Base-by-base conservation (phyloP, 2,888 invertebrate species). In the Campoplex nolae region DNA sequence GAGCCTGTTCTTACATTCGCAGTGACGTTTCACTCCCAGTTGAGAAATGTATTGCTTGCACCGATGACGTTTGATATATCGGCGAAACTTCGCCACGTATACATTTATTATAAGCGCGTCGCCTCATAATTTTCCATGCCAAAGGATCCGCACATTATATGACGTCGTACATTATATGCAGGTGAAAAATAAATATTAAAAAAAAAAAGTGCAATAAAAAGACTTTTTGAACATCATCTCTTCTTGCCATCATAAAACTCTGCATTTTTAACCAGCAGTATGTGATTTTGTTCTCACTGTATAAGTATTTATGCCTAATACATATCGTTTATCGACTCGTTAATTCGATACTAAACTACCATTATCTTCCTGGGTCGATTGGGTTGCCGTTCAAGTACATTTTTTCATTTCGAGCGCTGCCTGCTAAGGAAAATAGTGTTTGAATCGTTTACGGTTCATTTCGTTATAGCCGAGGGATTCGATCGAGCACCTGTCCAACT, bases 21-120 rank as follows among this genome's bases (percentile, higher is more conserved):
- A 45, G 32, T 28, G 80, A 76, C 74, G 48, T 73, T 81, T 74
- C 35, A 65, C 65, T 65, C 65, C 38, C 42, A 70, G 42, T 62
- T 78, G 79, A 70, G 56, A 65, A 45, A 68, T 45, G 45, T 83
- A 83, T 80, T 67, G 79, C 68, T 42, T 74, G 16, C 45, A 62
- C 38, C 45, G 32, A 54, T 75, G 75, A 85, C 58, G 83, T 78
- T 85, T 83, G 85, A 85, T 83, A 65, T 62, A 79, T 85, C 82
- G 85, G 58, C 18, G 56, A 70, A 54, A 74, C 58, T 51, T 70
- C 23, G 16, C 54, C 45, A 28, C 51, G 35, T 38, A 65, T 51
- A 67, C 51, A 77, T 38, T n/a, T 56, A 62, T n/a, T 56, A 62
- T 62, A 51, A 38, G 45, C 28, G 16, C 62, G 62, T 75, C 42